Evolutionary conservation across 1,140 invertebrate genomes (phyloP), one percentile per base, ranked within the genome.

Genomic region (Arion vulgaris): DNA sequence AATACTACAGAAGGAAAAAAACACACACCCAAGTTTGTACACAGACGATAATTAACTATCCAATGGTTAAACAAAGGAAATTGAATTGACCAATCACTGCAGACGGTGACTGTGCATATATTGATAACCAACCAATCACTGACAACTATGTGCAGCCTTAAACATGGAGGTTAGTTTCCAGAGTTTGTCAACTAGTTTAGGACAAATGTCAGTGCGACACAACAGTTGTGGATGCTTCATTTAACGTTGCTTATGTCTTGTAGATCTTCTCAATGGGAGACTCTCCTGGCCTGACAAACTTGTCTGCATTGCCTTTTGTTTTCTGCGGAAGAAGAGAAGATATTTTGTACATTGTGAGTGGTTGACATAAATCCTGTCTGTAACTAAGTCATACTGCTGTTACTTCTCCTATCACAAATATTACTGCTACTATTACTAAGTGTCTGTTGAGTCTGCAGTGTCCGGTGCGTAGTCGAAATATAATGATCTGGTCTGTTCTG

Each of bases 231-330:
- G 26, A 13, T 32, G 9, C 1, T 51, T 41, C 1, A n/a, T 53
- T 1, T 45, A 4, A 53, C 11, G 19, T 13, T 38, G n/a, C 19
- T 87, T 86, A 89, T 39, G 88, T 89, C 62, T 88, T 87, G 38
- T 89, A n/a, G 17, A 7, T 66, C 11, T 66, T 66, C n/a, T 32
- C 86, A 38, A 45, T 80, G 38, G 86, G 85, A 45, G 87, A 85
- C 49, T 82, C 86, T 79, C 85, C 87, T n/a, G 88, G 88, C 83
- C 86, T 87, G n/a, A 85, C 86, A 86, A 89, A 89, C 80, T 88
- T 88, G 23, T 88, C 87, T 23, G 75, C 69, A 66, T 83, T 83
- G 19, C 81, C 83, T 76, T 85, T 86, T 71, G 87, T 84, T 81
- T 86, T 87, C 88, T 89, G 85, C 41, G 76, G 66, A 77, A 49